Percentiles rank a stretch among this genome's conserved stretches.
Evolutionary conservation across 2,113 vertebrate genomes (phyloP).

Genomic region (Origma solitaria): DNA sequence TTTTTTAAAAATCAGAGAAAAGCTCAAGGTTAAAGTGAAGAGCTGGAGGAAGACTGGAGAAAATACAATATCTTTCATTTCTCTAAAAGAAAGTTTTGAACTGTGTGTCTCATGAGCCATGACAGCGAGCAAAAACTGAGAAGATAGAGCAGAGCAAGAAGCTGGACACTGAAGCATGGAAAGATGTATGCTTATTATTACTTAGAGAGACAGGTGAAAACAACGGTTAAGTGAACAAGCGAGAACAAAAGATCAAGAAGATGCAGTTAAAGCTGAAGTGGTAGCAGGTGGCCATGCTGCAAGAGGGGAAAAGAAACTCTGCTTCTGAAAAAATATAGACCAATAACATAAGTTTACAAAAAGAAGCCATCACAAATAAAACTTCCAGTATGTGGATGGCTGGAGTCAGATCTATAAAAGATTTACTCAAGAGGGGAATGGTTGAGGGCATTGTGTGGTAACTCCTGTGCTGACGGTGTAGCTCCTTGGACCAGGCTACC

Average conservation of each 20-base stretch:
- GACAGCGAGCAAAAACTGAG: slow-evolving; percentile 24
- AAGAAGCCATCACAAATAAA: neutral
- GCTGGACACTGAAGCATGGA: slow-evolving; percentile 46
- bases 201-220: slow-evolving; percentile 49
- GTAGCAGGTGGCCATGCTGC: neutral
- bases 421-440: neutral
- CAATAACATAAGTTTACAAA: neutral
- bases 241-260: slow-evolving; percentile 15
- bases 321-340: neutral
- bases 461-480: neutral
- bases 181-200: slow-evolving; percentile 53
- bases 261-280: neutral
- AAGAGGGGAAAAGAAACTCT: neutral
- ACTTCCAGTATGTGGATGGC: neutral
- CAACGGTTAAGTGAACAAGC: neutral
- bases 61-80: slow-evolving; percentile 17
- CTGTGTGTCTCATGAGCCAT: slow-evolving; percentile 1
- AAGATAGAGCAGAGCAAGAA: slow-evolving; percentile 3
- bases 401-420: neutral
- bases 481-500: neutral
- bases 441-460: neutral
- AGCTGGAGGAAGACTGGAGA: neutral
- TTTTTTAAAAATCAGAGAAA: neutral
- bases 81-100: slow-evolving; percentile 32
- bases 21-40: slow-evolving; percentile 11